Conservation (phyloP, 2,888 invertebrate species). For the Girardia tigrina region DNA sequence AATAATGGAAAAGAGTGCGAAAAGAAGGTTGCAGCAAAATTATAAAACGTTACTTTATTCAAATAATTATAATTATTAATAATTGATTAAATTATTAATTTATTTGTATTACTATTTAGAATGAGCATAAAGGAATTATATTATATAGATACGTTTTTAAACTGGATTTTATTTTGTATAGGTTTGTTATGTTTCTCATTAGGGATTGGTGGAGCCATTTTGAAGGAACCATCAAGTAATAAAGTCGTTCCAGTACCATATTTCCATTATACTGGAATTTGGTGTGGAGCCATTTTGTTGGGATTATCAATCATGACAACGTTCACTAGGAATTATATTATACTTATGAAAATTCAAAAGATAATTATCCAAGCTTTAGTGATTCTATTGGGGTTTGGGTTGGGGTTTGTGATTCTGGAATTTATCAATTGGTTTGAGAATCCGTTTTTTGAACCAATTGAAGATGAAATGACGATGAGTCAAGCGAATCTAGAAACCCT, state of each 20-base stretch:
- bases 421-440: not conserved
- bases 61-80: too few relatives aligned
- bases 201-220: not conserved
- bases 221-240: not conserved
- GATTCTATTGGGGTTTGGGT: not conserved
- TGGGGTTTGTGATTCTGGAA: not conserved
- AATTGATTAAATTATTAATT: too few relatives aligned
- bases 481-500: not conserved
- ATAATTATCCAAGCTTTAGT: not conserved
- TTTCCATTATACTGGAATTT: not conserved
- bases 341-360: not conserved
- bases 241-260: not conserved
- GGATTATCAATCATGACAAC: not conserved
- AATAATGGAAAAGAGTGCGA: too few relatives aligned
- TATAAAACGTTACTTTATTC: too few relatives aligned
- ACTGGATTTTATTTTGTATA: not conserved
- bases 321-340: not conserved
- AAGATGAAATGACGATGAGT: not conserved
- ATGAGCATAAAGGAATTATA: not conserved
- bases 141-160: slow-evolving; percentile 1
- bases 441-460: not conserved
- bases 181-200: not conserved
- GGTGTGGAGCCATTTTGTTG: not conserved
- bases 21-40: too few relatives aligned
- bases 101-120: too few relatives aligned